phyloP scores from a whole-genome alignment of 1,140 invertebrate species.

The Heliothis virescens region DNA sequence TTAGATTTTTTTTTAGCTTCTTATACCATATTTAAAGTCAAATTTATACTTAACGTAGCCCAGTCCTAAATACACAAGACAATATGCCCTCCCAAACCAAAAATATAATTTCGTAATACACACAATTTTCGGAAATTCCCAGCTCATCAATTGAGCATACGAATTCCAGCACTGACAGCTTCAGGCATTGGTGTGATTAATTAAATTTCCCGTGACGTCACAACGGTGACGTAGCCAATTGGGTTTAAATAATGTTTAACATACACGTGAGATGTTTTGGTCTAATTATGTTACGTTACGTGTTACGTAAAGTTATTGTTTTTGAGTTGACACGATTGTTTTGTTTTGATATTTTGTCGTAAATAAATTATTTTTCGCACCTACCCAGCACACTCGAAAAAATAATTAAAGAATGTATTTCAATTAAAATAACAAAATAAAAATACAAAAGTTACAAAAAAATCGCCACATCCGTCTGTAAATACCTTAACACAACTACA shows the following conservation, averaged over 20 bases:
- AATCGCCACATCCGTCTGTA: too few species aligned
- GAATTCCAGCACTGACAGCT: slow-evolving; percentile 10
- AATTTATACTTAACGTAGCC: too few species aligned
- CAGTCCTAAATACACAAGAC: too few species aligned
- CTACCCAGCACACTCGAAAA: too few species aligned
- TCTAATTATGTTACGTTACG: slow-evolving; percentile 23
- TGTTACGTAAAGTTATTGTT: background rate
- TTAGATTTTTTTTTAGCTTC: too few species aligned
- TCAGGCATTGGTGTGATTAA: slow-evolving; percentile 25
- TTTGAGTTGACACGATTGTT: background rate
- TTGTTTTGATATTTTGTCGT: background rate
- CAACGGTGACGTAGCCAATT: slow-evolving; percentile 31
- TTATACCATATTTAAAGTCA: too few species aligned
- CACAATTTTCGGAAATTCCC: background rate
- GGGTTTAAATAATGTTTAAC: slow-evolving; percentile 26
- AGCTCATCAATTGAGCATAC: background rate
- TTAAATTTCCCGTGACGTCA: slow-evolving; percentile 38
- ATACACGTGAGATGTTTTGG: background rate
- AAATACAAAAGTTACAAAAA: too few species aligned
- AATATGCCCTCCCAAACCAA: background rate
- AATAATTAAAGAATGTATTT: too few species aligned
- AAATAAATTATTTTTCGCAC: too few species aligned
- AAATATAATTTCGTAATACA: background rate
- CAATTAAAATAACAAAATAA: too few species aligned
- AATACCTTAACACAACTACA: too few species aligned